Base-by-base conservation (phyloP, 1,140 invertebrate genomes). In the Ceratina australensis region DNA sequence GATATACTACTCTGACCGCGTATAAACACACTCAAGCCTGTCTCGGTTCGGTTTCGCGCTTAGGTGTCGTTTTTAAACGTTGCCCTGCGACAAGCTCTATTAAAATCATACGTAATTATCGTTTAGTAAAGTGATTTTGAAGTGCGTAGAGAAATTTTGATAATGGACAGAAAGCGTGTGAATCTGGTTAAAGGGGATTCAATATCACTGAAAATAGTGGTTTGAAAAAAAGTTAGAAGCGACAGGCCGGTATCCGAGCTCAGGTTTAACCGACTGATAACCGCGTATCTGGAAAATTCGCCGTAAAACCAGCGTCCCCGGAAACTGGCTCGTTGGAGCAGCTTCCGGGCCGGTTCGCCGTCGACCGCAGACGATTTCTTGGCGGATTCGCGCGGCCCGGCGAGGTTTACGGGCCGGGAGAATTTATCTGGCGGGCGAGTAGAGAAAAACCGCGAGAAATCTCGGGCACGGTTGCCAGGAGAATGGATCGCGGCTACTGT, bases 391-490 rank as follows among this genome's bases (percentile, higher is more conserved):
- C 82, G 73, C 59, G 57, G 56, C 57, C 74, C 64, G 78, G 59
- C 61, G 59, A 54, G 66, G 66, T 67, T 81, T 81, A 84, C 79
- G 75, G 74, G 79, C 72, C 57, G 75, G 56, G 74, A 68, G 74
- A 68, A 84, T 85, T 85, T 85, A 84, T 85, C 74, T 84, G 49
- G 61, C 67, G 16, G 65, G 42, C 69, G 33, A 67, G 73, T 67
- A 68, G 82, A 68, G 82, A 82, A 85, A 84, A 85, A 81, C 57
- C 72, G 79, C 83, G 83, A 79, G 82, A 85, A 81, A 85, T 81
- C 83, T 85, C 82, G 79, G 79, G 78, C 65, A 72, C 73, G 68
- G 78, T 22, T 63, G 66, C 57, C 47, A 47, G 67, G 57, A 71
- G 71, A 77, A 77, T 71, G 67, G 57, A 77, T 77, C 74, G 47